Evolutionary conservation across 2,888 invertebrate species (phyloP), one percentile per base, ranked within the genome.

Genomic region (Podotricha telesiphe): DNA sequence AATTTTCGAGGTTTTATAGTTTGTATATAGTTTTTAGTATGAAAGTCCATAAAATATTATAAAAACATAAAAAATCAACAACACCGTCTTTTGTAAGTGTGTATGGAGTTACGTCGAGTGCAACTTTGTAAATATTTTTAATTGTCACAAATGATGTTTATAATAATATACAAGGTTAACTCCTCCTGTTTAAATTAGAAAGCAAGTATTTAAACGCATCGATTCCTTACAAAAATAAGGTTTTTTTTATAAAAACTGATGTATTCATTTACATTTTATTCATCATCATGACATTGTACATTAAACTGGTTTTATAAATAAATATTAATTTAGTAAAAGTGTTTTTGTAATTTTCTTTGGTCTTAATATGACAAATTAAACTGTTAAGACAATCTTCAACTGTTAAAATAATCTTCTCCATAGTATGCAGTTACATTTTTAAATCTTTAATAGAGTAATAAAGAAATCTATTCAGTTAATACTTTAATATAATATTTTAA

Each of bases 211-310:
- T 20, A 5, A 51, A 22, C 15, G 8, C 8, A 53, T 53, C 22
- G 15, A 53, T 53, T 28, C 8, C 28, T 53, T 53, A n/a, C 0
- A 28, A 15, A 28, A 28, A 53, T 28, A 28, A n/a, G 8, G 6
- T n/a, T 22, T 8, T 51, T 22, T 15, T 28, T 53, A 53, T 28
- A 4, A 28, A 53, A 53, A 53, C 51, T 53, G n/a, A 15, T 53
- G 51, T 53, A 53, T 28, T 53, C 22, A 53, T 53, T 53, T n/a
- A 53, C 51, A 53, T 53, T 53, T 28, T 53, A 28, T 53, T 53
- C 51, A 53, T n/a, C 22, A 51, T 53, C 51, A 28, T 28, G 15
- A 28, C 6, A 6, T 28, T 28, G 28, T 53, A 53, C 28, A 53
- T 53, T 51, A 20, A 51, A 15, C 15, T 53, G n/a, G 3, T 28